Evolutionary conservation across 2,888 invertebrate genomes (phyloP), one percentile per base, ranked within the genome.

Genomic region (Zeuzera pyrina): DNA sequence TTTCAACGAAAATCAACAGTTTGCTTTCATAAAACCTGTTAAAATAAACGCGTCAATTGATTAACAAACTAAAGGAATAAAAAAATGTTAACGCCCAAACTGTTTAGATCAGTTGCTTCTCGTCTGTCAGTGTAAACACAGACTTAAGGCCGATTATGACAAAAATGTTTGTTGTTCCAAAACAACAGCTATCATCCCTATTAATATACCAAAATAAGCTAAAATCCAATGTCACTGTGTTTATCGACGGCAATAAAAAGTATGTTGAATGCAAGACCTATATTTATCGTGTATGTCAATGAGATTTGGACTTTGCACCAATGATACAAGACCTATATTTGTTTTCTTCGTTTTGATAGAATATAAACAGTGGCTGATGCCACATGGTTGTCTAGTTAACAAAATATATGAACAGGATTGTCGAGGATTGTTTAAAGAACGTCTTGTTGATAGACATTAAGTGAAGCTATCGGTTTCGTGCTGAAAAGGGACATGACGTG

Each of bases 321-420:
- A 14, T 15, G 28, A 5, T 33, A 15, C 29, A 26, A 23, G 28
- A 33, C 14, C 15, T 28, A 29, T 15, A 29, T 15, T 22, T 12
- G 29, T 30, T 29, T 29, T 24, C 15, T 7, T 23, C 33, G 32
- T 33, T 33, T 36, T 6, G 23, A 30, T 11, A 23, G 22, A 30
- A 46, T 46, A 49, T 48, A 49, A 52, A 41, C 41, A 56, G 45
- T 47, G 43, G 46, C 48, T 25, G 47, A 38, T 40, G 41, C 57
- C 65, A 69, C 57, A 66, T 64, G 65, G 62, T 58, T 57, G 55
- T 59, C 57, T 61, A 66, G 72, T 71, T 69, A 70, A 71, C 68
- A 57, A 68, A 74, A 73, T 70, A 72, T 66, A 69, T 66, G 57
- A 54, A 65, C 59, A 65, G 52, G 51, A 66, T 69, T 71, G 72